phyloP scores from a whole-genome alignment of 2,888 invertebrate genomes.

The Clepsis dumicolana region DNA sequence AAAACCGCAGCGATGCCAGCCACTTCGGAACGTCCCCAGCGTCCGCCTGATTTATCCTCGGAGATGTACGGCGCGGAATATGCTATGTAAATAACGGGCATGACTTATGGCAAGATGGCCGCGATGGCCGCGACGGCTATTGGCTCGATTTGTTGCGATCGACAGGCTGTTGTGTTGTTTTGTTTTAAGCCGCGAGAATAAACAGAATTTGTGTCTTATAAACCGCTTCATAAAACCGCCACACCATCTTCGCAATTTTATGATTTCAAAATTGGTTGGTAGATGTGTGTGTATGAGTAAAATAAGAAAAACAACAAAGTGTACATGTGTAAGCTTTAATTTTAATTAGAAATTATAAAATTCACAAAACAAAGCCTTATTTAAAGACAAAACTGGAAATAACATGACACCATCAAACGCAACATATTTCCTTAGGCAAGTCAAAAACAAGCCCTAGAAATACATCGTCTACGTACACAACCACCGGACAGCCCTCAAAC shows the following conservation, averaged over 20 bases:
- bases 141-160: slow-evolving; percentile 8
- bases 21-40: slow-evolving; percentile 33
- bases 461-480: slow-evolving; percentile 8
- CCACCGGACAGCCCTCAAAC: slow-evolving; percentile 33
- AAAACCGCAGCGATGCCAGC: background rate
- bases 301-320: too few relatives aligned
- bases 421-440: background rate
- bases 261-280: too few relatives aligned
- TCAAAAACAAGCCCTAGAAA: slow-evolving; percentile 8
- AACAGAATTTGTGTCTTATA: background rate
- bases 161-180: background rate
- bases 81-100: slow-evolving; percentile 63
- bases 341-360: too few relatives aligned
- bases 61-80: slow-evolving; percentile 57
- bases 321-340: too few relatives aligned
- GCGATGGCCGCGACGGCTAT: slow-evolving; percentile 5
- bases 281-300: too few relatives aligned
- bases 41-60: slow-evolving; percentile 58
- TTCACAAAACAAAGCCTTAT: too few relatives aligned
- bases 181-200: background rate
- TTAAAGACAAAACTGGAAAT: too few relatives aligned
- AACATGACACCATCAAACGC: background rate
- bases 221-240: too few relatives aligned
- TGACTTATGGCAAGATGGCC: slow-evolving; percentile 50
- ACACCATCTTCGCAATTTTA: too few relatives aligned